These are phyloP conservation scores for Tholera decimalis DNA, from an alignment of 2,888 invertebrate genomes.

Conservation along the genomic window DNA sequence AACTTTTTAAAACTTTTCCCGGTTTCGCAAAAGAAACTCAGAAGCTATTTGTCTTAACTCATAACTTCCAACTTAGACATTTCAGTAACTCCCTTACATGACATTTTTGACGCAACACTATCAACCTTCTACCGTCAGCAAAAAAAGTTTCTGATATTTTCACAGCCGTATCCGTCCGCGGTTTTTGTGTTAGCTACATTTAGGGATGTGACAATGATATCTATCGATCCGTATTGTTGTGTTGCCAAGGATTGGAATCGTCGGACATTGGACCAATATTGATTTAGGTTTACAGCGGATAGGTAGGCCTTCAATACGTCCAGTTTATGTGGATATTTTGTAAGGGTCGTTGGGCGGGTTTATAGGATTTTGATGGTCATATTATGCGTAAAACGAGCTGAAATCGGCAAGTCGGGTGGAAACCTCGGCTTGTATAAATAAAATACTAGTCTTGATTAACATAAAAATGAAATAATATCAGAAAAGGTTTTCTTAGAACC, in stretches of 20 bases:
- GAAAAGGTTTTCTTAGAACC: too few species aligned
- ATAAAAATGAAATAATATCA: background rate
- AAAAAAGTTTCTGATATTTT: constrained; percentile 51
- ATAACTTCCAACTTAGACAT: constrained; percentile 45
- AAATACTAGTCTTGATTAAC: background rate
- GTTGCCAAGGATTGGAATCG: constrained; percentile 4
- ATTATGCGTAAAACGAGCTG: constrained; percentile 24
- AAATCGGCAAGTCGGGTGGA: background rate
- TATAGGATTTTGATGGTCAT: constrained; percentile 21
- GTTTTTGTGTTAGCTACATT: constrained; percentile 14
- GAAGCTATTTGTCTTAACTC: constrained; percentile 47
- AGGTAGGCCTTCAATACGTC: constrained; percentile 1
- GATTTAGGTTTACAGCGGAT: constrained; percentile 49
- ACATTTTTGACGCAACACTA: constrained; percentile 41
- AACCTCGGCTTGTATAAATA: too few species aligned
- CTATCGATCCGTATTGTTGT: constrained; percentile 32
- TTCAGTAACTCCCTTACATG: constrained; percentile 32
- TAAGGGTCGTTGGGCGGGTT: constrained; percentile 21
- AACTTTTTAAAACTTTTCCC: constrained; percentile 43
- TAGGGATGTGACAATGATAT: constrained; percentile 27
- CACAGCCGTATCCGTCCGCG: constrained; percentile 29
- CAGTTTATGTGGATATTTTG: constrained; percentile 27
- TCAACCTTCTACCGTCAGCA: constrained; percentile 4
- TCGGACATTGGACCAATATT: constrained; percentile 42
- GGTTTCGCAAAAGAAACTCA: constrained; percentile 26